Base-by-base conservation (phyloP, 2,797 vertebrate genomes). In the Semotilus atromaculatus region DNA sequence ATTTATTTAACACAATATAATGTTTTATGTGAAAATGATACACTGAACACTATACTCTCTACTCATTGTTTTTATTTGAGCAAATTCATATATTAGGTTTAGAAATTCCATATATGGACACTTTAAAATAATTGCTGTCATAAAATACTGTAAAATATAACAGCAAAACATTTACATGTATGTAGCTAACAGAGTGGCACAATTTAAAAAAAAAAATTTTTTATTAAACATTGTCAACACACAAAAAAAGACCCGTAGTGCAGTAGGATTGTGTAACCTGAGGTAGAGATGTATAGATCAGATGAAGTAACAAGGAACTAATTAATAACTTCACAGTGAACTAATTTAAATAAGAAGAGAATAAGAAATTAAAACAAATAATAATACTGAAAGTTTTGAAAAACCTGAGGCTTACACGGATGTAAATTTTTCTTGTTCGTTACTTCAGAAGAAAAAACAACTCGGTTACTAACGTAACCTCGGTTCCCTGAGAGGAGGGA, bases 101-200 rank as follows among this genome's bases (percentile, higher is more conserved):
- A 64, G 14, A 64, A 64, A 31, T 31, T 40, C 38, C 38, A 40
- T 40, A 8, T 40, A 40, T 40, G 38, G 38, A 40, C 38, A 40
- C 38, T 9, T 40, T 40, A 14, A 45, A 45, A 45, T 14, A 45
- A 13, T 62, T 10, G n/a, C 68, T 6, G 21, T 43, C 34, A n/a
- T n/a, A 70, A 70, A 40, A 70, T 40, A 70, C 67, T 70, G 67
- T 71, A 43, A 45, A 71, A 45, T 45, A 40, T 71, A 71, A 43
- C 70, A 45, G 23, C 23, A 26, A 71, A 70, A 29, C 18, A 23
- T 74, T 34, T 34, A 74, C 45, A 74, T 53, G 31, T 34, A 74
- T 43, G 71, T n/a, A 51, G 71, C 40, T 73, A 51, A 73, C 43
- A 51, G 16, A n/a, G 48, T 36, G 5, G 0, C 4, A 64, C 29